A percentile compares a stretch with the other conserved stretches of the same genome.
Conservation (phyloP, 2,113 vertebrate species). For the Carassius auratus region DNA sequence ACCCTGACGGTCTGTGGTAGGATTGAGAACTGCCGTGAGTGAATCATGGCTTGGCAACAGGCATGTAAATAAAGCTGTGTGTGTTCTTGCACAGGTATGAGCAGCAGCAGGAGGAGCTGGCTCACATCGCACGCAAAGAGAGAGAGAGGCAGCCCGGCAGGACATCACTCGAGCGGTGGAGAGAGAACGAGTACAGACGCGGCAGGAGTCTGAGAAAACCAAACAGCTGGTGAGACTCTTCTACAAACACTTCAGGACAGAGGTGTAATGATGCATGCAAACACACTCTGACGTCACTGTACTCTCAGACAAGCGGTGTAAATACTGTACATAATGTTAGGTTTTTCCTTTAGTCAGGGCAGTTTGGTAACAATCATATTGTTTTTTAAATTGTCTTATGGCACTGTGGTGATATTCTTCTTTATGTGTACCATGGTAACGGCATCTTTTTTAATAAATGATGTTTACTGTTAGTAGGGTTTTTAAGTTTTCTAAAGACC, state of each 20-base stretch:
- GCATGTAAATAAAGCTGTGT: neutral
- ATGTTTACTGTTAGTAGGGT: neutral
- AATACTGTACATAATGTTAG: neutral
- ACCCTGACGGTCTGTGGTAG: conserved; percentile 15
- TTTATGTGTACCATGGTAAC: neutral
- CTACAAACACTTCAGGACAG: conserved; percentile 7
- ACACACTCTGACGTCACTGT: neutral
- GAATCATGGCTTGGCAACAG: conserved; percentile 24
- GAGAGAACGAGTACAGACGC: conserved; percentile 63
- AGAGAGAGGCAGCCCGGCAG: conserved; percentile 73
- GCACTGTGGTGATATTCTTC: neutral
- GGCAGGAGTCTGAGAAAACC: conserved; percentile 72
- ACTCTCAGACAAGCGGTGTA: neutral
- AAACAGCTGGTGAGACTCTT: conserved; percentile 78
- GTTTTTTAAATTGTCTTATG: neutral
- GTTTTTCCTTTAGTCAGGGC: neutral
- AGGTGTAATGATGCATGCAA: conserved; percentile 20
- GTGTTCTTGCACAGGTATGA: conserved; percentile 74
- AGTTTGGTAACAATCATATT: neutral
- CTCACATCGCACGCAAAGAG: conserved; percentile 76
- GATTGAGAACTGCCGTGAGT: neutral
- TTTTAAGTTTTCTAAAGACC: neutral
- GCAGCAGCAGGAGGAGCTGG: conserved; percentile 81
- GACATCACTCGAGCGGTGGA: conserved; percentile 66
- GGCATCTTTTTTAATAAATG: neutral